Percentiles rank a stretch among this genome's conserved stretches.
phyloP scores from a whole-genome alignment of 1,140 invertebrate species.

The Drosophila punjabiensis region DNA sequence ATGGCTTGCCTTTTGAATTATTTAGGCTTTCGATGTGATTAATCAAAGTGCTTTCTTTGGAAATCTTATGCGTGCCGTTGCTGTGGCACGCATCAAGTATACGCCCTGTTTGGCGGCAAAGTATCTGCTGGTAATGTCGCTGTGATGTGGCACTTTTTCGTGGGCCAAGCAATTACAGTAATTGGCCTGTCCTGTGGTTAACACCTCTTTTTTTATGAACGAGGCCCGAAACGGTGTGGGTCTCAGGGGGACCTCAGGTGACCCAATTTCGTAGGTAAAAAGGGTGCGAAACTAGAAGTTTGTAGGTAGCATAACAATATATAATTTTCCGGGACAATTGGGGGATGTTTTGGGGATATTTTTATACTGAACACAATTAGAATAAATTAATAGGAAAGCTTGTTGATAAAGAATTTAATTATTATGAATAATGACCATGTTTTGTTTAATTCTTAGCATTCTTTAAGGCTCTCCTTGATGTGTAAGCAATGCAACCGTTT shows the following conservation, averaged over 20 bases:
- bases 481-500: not conserved
- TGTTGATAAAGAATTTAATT: not conserved
- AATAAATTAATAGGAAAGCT: no score
- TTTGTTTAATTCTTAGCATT: not conserved
- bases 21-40: slow-evolving; percentile 70
- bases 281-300: slow-evolving; percentile 15
- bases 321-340: not conserved
- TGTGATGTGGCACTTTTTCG: slow-evolving; percentile 36
- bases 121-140: slow-evolving; percentile 33
- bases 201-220: slow-evolving; percentile 36
- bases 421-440: no score
- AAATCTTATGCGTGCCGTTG: slow-evolving; percentile 53
- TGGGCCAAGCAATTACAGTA: slow-evolving; percentile 62
- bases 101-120: slow-evolving; percentile 38
- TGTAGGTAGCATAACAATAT: not conserved
- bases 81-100: slow-evolving; percentile 46
- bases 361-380: not conserved
- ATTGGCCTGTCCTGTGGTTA: slow-evolving; percentile 41
- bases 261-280: slow-evolving; percentile 29
- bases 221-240: slow-evolving; percentile 7
- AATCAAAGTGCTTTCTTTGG: slow-evolving; percentile 67
- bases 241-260: slow-evolving; percentile 29
- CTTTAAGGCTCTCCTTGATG: not conserved
- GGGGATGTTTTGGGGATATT: not conserved
- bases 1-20: slow-evolving; percentile 50